Conservation (phyloP, 2,113 vertebrate genomes). For the Etheostoma spectabile region DNA sequence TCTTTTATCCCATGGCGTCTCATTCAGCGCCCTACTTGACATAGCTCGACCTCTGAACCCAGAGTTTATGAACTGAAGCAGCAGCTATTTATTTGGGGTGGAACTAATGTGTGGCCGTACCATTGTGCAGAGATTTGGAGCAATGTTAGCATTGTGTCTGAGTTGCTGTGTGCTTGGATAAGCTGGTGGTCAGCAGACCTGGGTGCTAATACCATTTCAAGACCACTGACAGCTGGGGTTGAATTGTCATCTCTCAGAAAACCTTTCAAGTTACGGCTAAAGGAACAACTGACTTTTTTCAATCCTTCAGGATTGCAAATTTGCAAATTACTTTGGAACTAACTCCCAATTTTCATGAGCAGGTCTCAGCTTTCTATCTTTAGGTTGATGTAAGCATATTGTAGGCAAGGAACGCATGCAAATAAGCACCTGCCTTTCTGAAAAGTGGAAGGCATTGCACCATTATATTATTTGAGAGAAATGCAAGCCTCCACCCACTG, state of each 20-base stretch:
- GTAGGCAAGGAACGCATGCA: constrained; percentile 1
- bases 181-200: constrained; percentile 68
- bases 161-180: constrained; percentile 70
- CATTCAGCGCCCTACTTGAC: constrained; percentile 82
- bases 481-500: constrained; percentile 67
- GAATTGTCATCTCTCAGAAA: constrained; percentile 50
- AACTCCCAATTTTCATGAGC: constrained; percentile 5
- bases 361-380: constrained; percentile 32
- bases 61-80: constrained; percentile 82
- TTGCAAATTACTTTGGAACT: neutral
- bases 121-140: constrained; percentile 74
- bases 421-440: constrained; percentile 49
- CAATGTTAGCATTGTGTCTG: constrained; percentile 71
- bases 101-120: constrained; percentile 70
- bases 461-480: constrained; percentile 51
- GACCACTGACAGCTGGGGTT: constrained; percentile 32
- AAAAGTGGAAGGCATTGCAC: constrained; percentile 51
- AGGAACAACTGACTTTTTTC: neutral
- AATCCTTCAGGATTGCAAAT: neutral
- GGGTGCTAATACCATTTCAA: constrained; percentile 63
- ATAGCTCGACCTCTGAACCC: constrained; percentile 80
- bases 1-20: constrained; percentile 79
- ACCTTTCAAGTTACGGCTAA: constrained; percentile 43
- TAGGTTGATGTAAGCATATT: neutral
- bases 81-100: constrained; percentile 77